Evolutionary conservation across 2,797 vertebrate genomes (phyloP), one percentile per base, ranked within the genome.

Genomic region (Psittacula derbiana): DNA sequence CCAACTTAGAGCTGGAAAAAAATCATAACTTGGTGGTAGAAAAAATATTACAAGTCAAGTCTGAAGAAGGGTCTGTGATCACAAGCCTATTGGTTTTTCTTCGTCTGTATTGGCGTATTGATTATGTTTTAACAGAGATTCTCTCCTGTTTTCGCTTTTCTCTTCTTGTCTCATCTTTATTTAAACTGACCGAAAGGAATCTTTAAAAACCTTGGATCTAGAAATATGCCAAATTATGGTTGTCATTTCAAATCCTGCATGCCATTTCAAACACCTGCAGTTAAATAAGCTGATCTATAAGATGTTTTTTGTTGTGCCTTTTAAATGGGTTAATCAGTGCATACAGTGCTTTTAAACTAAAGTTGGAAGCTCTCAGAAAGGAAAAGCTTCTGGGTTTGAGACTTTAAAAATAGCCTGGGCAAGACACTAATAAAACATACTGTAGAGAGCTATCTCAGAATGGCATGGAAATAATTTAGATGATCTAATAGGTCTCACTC

Each of bases 381-480:
- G 86, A 95, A 94, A 95, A 88, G 90, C 89, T 95, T 87, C 93
- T 93, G 91, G 61, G 57, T 90, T 91, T 85, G 66, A 86, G 84
- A 31, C 88, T 95, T 96, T 80, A 96, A 95, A 97, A 96, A 96
- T 91, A 95, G 91, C 75, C 80, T 67, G 71, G 60, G 80, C 79
- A 90, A 80, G 93, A 88, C 92, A 85, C 57, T 82, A 95, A 95
- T 86, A 93, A 97, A 96, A 86, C 75, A 88, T 79, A 76, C 81
- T 88, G 91, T 41, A 80, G 83, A 67, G 78, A 87, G 64, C 89
- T 78, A 94, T 88, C 93, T 94, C 71, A 71, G 72, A 95, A 94
- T 90, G 94, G 90, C 95, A 92, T 87, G 93, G 93, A 96, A 95
- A 72, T 97, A 94, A 95, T 95, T 95, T 53, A 91, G 91, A 95